phyloP scores from a whole-genome alignment of 2,797 vertebrate species.

The Dermochelys coriacea region DNA sequence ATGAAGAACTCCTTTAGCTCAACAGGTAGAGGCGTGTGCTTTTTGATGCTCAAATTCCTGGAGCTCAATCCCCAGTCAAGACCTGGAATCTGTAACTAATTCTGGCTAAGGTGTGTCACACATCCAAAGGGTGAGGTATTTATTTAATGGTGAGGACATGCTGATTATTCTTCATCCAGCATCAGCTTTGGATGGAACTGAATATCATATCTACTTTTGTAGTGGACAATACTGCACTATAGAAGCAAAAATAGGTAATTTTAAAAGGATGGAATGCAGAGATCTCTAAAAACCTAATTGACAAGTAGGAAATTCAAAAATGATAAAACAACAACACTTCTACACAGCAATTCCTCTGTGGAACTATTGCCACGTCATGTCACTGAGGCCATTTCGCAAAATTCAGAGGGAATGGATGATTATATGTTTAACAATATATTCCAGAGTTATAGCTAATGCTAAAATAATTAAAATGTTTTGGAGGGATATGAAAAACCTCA shows the following conservation, averaged over 20 bases:
- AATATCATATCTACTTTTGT: background rate
- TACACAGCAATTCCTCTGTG: background rate
- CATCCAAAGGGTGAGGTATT: background rate
- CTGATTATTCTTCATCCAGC: background rate
- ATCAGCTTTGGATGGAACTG: background rate
- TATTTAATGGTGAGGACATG: background rate
- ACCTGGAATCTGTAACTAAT: background rate
- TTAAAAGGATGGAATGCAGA: background rate
- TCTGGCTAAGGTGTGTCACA: background rate
- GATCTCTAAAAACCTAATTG: background rate
- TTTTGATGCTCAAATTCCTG: background rate
- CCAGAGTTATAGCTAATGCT: background rate
- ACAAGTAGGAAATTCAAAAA: background rate
- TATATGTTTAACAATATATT: background rate
- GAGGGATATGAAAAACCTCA: background rate
- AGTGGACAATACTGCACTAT: background rate
- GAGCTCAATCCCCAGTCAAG: background rate
- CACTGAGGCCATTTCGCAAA: background rate
- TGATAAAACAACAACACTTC: background rate
- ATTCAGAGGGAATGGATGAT: background rate
- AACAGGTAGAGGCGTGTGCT: fast-evolving
- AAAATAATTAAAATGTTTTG: background rate
- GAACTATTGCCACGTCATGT: background rate
- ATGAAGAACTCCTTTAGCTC: background rate
- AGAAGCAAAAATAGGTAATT: background rate